Conservation (phyloP, 2,797 vertebrate genomes). For the Hydrolagus colliei region DNA sequence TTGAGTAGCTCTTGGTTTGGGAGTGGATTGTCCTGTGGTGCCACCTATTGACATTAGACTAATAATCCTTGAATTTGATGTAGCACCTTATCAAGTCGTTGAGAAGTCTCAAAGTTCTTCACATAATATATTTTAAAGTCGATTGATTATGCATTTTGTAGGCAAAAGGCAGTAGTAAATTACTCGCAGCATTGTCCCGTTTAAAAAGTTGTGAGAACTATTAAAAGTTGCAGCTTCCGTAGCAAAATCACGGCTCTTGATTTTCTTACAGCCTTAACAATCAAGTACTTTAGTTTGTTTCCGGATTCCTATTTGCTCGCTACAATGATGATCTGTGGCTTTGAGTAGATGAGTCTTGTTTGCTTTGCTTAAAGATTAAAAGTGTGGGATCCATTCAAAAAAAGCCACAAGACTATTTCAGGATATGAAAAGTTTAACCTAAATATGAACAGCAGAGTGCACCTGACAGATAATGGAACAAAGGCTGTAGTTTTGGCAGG, state of each 20-base stretch:
- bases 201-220: too few species aligned
- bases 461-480: conserved; percentile 48
- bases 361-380: conserved; percentile 43
- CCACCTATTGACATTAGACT: conserved; percentile 1
- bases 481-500: conserved; percentile 52
- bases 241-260: not conserved
- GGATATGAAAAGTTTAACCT: conserved; percentile 48
- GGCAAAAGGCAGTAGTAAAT: too few species aligned
- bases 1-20: not conserved
- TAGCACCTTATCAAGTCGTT: too few species aligned
- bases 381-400: conserved; percentile 52
- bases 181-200: too few species aligned
- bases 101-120: too few species aligned
- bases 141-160: too few species aligned
- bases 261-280: not conserved
- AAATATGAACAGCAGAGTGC: conserved; percentile 43
- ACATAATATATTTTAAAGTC: too few species aligned
- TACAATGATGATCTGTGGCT: not conserved
- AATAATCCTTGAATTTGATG: not conserved
- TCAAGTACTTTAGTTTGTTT: not conserved
- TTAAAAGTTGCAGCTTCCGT: too few species aligned
- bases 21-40: not conserved
- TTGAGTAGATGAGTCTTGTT: not conserved
- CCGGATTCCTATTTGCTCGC: not conserved
- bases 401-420: conserved; percentile 46